Conservation (phyloP, 2,888 invertebrate genomes). For the Nineta flava region DNA sequence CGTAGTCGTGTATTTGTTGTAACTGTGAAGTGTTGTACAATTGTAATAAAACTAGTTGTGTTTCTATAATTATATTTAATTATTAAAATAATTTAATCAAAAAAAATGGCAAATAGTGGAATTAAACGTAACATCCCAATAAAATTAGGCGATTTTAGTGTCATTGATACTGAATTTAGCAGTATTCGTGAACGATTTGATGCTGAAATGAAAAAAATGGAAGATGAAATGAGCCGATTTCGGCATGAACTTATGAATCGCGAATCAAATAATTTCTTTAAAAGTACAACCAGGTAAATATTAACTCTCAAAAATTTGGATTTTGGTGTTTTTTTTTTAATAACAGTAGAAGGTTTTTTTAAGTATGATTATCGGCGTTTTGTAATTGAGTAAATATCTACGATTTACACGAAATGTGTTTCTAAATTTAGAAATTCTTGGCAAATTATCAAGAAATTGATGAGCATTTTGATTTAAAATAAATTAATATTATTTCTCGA, state of each 20-base stretch:
- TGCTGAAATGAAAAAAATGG: constrained; percentile 96
- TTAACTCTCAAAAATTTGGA: neutral
- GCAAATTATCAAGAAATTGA: too few species aligned
- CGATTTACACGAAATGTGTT: too few species aligned
- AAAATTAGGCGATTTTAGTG: constrained; percentile 85
- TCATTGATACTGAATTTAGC: constrained; percentile 92
- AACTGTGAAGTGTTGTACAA: too few species aligned
- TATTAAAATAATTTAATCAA: neutral
- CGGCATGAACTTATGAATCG: constrained; percentile 84
- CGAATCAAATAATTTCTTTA: constrained; percentile 83
- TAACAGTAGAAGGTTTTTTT: neutral
- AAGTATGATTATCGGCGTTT: neutral
- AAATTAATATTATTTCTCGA: too few species aligned
- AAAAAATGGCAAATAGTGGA: constrained; percentile 63
- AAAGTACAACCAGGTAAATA: constrained; percentile 64
- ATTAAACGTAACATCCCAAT: constrained; percentile 83
- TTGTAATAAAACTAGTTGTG: neutral
- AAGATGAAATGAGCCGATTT: constrained; percentile 95
- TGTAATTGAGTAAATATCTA: too few species aligned
- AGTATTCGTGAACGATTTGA: constrained; percentile 92
- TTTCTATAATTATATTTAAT: neutral
- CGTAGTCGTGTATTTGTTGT: too few species aligned
- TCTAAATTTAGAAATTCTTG: too few species aligned
- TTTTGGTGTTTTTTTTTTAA: neutral
- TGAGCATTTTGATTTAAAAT: too few species aligned